These are phyloP conservation scores for Leptopterna dolabrata DNA, from an alignment of 2,888 invertebrate genomes.

Conservation along the genomic window DNA sequence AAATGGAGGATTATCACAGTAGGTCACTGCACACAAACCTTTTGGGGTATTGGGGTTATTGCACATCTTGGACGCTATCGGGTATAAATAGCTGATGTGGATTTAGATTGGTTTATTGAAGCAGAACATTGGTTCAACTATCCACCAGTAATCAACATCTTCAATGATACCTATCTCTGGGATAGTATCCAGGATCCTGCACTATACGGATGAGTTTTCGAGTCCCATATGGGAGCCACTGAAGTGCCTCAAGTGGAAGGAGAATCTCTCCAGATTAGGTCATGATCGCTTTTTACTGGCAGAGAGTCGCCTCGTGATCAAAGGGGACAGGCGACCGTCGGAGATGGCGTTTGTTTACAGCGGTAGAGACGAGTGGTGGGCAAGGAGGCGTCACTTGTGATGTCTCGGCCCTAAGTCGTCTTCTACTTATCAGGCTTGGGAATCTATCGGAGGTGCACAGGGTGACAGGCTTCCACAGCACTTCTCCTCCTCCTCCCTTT, in stretches of 20 bases:
- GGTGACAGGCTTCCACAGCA: not conserved
- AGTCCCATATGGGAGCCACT: not conserved
- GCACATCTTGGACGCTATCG: too few relatives aligned
- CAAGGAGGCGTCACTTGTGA: not conserved
- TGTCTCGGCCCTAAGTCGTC: not conserved
- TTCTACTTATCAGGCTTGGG: not conserved
- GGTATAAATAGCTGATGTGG: too few relatives aligned
- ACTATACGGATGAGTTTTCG: not conserved
- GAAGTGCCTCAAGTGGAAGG: not conserved
- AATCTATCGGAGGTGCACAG: not conserved
- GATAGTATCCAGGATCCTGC: not conserved
- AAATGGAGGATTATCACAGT: too few relatives aligned
- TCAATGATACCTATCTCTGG: not conserved
- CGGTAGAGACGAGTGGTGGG: not conserved
- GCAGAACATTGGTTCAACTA: too few relatives aligned
- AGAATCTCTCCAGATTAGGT: constrained; percentile 13
- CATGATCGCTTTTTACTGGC: constrained; percentile 29
- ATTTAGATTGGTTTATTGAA: too few relatives aligned
- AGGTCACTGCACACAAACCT: too few relatives aligned
- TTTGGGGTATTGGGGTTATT: too few relatives aligned
- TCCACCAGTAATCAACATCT: too few relatives aligned
- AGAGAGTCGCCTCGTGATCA: not conserved
- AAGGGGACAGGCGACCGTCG: not conserved
- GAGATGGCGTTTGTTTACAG: constrained; percentile 4
- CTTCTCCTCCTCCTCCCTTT: not conserved